phyloP scores from a whole-genome alignment of 2,888 invertebrate species.

The Leptarthrus brevirostris region DNA sequence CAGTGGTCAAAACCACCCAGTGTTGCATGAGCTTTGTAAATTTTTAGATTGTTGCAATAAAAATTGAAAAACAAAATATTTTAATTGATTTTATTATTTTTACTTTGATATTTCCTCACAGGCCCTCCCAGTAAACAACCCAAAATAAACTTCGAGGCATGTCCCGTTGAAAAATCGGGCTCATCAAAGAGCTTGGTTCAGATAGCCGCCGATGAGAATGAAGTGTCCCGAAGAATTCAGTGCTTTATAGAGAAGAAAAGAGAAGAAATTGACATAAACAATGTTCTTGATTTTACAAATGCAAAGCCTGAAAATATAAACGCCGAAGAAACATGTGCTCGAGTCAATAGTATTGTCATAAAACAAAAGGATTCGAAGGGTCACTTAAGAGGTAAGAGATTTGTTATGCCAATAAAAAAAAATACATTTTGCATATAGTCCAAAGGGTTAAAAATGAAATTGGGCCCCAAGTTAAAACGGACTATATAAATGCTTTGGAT shows the following conservation, averaged over 20 bases:
- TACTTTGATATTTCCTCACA: neutral
- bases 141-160: conserved; percentile 55
- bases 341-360: conserved; percentile 79
- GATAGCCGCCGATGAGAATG: conserved; percentile 75
- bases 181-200: conserved; percentile 72
- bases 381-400: conserved; percentile 82
- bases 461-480: conserved; percentile 73
- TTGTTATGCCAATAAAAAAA: no score
- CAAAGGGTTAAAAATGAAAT: conserved; percentile 77
- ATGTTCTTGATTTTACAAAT: conserved; percentile 79
- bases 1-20: conserved; percentile 74
- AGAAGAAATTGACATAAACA: conserved; percentile 77
- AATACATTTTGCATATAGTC: no score
- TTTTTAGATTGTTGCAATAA: conserved; percentile 18
- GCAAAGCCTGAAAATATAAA: conserved; percentile 51
- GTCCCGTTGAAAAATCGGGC: conserved; percentile 58
- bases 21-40: conserved; percentile 10
- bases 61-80: neutral
- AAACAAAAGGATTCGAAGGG: conserved; percentile 80
- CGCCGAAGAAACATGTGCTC: conserved; percentile 74
- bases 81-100: neutral
- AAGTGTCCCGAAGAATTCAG: conserved; percentile 76
- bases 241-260: conserved; percentile 82
- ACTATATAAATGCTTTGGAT: conserved; percentile 66
- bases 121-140: conserved; percentile 51